phyloP scores from a whole-genome alignment of 2,113 vertebrate genomes.

The Orthonyx spaldingii region DNA sequence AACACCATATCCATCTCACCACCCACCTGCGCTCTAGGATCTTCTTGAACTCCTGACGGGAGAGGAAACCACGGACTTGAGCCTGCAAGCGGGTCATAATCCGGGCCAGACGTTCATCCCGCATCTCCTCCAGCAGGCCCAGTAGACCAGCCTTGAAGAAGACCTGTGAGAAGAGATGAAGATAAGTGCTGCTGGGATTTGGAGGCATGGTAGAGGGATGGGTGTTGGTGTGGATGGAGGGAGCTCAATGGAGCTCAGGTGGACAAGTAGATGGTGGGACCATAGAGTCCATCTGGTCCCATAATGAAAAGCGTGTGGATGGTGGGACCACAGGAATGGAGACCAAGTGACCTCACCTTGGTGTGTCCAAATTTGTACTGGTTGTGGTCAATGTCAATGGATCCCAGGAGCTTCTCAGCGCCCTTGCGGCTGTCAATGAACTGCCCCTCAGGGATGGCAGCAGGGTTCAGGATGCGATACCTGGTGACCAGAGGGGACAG shows the following conservation, averaged over 20 bases:
- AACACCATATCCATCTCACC: background rate
- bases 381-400: slow-evolving; percentile 81
- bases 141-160: slow-evolving; percentile 88
- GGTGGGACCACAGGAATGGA: background rate
- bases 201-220: accelerated
- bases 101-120: slow-evolving; percentile 84
- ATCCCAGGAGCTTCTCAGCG: slow-evolving; percentile 77
- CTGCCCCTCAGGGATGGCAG: slow-evolving; percentile 74
- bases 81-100: slow-evolving; percentile 89
- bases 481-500: slow-evolving; percentile 48
- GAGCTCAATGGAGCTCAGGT: background rate
- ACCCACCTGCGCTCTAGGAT: slow-evolving; percentile 79
- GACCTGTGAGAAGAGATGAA: slow-evolving; percentile 48
- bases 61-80: slow-evolving; percentile 82
- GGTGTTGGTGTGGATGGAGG: too few relatives aligned
- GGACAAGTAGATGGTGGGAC: background rate
- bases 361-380: slow-evolving; percentile 88
- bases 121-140: slow-evolving; percentile 86
- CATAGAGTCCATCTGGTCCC: background rate
- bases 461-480: slow-evolving; percentile 67
- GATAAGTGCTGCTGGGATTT: background rate
- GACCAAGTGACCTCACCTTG: slow-evolving; percentile 57
- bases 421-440: slow-evolving; percentile 91
- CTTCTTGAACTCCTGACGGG: slow-evolving; percentile 87
- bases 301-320: background rate